phyloP scores from a whole-genome alignment of 2,113 vertebrate species.

The Toxostoma redivivum region DNA sequence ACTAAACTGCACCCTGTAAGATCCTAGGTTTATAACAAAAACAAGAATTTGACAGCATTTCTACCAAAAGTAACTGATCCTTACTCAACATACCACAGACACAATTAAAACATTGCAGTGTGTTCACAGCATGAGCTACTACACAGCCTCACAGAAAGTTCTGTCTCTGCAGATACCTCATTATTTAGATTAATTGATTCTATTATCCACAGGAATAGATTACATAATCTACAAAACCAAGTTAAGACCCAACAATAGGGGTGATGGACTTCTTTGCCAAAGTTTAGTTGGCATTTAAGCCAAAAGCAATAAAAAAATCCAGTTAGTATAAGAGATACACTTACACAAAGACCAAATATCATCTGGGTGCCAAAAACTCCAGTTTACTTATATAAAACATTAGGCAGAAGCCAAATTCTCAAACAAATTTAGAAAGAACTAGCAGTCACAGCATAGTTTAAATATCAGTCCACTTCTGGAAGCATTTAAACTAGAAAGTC shows the following conservation, averaged over 20 bases:
- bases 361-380: neutral
- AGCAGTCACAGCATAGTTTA: neutral
- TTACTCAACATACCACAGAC: neutral
- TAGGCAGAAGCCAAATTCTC: neutral
- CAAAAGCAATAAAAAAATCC: neutral
- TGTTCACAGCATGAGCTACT: neutral
- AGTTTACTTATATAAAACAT: neutral
- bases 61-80: neutral
- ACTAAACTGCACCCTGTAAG: neutral
- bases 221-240: neutral
- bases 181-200: neutral
- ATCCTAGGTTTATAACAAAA: neutral
- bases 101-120: accelerated
- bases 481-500: neutral
- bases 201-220: neutral
- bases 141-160: neutral
- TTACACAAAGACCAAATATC: neutral
- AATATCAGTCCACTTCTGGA: neutral
- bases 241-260: neutral
- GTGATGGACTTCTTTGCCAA: neutral
- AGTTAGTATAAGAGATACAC: neutral
- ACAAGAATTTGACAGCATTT: neutral
- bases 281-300: neutral
- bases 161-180: neutral
- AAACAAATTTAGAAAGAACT: neutral